Percentiles rank a stretch among this genome's conserved stretches.
These are phyloP conservation scores for Trididemnum nubilum DNA, from an alignment of 23 tunicate genomes.

Conservation along the genomic window DNA sequence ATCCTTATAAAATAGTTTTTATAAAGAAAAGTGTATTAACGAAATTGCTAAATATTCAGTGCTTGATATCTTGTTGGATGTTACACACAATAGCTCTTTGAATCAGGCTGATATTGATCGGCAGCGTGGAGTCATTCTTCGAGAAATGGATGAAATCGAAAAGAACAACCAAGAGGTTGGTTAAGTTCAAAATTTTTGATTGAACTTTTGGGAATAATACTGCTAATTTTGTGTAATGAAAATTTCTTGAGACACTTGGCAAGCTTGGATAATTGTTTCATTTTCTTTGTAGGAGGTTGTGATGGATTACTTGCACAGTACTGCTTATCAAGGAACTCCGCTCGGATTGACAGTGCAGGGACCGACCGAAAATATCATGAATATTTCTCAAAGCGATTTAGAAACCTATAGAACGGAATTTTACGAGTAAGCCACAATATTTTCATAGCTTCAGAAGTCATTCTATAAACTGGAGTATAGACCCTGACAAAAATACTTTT, in stretches of 20 bases:
- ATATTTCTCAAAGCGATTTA: conserved; percentile 55
- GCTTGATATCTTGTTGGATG: conserved; percentile 87
- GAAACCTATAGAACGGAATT: conserved; percentile 64
- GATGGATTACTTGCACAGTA: conserved; percentile 93
- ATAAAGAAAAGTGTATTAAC: no score
- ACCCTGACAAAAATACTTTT: no score
- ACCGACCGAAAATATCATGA: conserved; percentile 78
- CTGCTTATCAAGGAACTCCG: conserved; percentile 95
- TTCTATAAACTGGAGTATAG: no score
- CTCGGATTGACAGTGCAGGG: conserved; percentile 88
- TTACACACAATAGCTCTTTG: conserved; percentile 79
- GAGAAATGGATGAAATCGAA: conserved; percentile 96
- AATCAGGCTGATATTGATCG: conserved; percentile 81
- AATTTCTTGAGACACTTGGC: no score
- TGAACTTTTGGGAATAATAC: no score
- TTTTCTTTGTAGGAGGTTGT: conserved; percentile 74
- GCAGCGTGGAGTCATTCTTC: conserved; percentile 73
- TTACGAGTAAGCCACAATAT: conserved; percentile 46
- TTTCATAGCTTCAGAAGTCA: no score
- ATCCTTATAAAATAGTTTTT: no score
- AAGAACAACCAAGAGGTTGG: conserved; percentile 71
- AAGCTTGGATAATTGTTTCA: no score
- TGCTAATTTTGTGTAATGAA: no score
- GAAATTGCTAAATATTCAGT: no score
- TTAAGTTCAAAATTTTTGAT: no score